Evolutionary conservation across 30 jellyfish, hydroid and myxozoan genomes (phyloP).

Genomic region (Cassiopea xamachana): DNA sequence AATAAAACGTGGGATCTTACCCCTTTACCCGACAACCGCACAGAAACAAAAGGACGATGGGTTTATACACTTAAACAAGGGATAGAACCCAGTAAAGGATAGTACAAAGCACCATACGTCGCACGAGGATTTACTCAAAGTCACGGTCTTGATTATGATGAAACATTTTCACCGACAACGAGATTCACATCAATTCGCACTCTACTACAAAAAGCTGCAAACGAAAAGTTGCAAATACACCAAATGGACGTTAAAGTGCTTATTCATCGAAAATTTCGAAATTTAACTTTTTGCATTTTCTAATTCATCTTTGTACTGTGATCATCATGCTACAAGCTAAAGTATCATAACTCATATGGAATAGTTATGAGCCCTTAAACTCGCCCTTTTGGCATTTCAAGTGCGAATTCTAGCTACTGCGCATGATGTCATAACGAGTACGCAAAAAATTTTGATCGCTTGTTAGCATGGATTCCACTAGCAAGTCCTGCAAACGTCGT

Average conservation of each 20-base stretch:
- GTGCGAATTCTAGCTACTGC: too few species aligned
- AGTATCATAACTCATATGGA: too few species aligned
- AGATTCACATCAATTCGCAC: conserved; percentile 41
- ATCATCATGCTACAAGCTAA: too few species aligned
- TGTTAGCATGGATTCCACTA: too few species aligned
- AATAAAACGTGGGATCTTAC: conserved; percentile 42
- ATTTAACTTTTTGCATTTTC: too few species aligned
- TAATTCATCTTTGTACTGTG: too few species aligned
- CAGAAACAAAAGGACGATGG: conserved; percentile 41
- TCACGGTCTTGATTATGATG: conserved; percentile 36
- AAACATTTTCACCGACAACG: conserved; percentile 47
- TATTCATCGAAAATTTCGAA: too few species aligned
- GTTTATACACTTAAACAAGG: conserved; percentile 50
- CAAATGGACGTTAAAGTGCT: conserved; percentile 48
- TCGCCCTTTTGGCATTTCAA: too few species aligned
- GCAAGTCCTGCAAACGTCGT: too few species aligned
- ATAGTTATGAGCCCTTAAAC: too few species aligned
- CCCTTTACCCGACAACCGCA: conserved; percentile 23
- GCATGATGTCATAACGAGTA: too few species aligned
- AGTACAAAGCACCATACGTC: conserved; percentile 37
- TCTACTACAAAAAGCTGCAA: conserved; percentile 35
- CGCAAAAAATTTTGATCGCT: too few species aligned
- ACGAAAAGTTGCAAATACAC: conserved; percentile 23
- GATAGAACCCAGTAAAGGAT: conserved; percentile 1
- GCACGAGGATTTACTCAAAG: conserved; percentile 28